Evolutionary conservation across 1,140 invertebrate genomes (phyloP), one percentile per base, ranked within the genome.

Genomic region (Neuroterus valhalla): DNA sequence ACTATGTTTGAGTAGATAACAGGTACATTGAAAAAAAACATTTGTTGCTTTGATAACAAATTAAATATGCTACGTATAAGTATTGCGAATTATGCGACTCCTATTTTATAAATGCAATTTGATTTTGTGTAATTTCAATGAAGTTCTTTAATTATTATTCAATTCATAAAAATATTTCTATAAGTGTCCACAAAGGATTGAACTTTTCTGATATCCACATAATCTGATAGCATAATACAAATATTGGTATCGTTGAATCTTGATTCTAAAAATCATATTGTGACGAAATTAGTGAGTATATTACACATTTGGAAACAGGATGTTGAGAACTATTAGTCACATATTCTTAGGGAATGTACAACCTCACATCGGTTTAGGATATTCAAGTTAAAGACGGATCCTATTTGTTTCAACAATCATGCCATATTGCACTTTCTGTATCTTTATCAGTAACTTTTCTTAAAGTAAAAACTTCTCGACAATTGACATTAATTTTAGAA

Each of bases 321-420:
- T 62, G 15, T 62, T 62, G 31, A 62, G 12, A 38, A 6, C 21
- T 62, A 6, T 26, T 62, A 62, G 55, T 62, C 55, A 62, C 23
- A 62, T 48, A 31, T 62, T 31, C 14, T 62, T 62, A 2, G 31
- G 31, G 31, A 62, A 38, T 62, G 23, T 62, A 62, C 55, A 62
- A 15, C 11, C 55, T 62, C 31, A 62, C 55, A 62, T 31, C 14
- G 23, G 14, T 62, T 62, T n/a, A 62, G 55, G 26, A 62, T 23
- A 62, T 62, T 62, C 55, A 62, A 62, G 23, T 62, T 31, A 62
- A 62, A 62, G 55, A 62, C 55, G 55, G 55, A 62, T 62, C 55
- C 55, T 62, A 62, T 62, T 23, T 31, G 26, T 31, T 62, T 31
- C 55, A 62, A 62, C 55, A 62, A 31, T 62, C 55, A 62, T 23